Evolutionary conservation across 2,888 invertebrate species (phyloP).

Genomic region (Podotricha telesiphe): DNA sequence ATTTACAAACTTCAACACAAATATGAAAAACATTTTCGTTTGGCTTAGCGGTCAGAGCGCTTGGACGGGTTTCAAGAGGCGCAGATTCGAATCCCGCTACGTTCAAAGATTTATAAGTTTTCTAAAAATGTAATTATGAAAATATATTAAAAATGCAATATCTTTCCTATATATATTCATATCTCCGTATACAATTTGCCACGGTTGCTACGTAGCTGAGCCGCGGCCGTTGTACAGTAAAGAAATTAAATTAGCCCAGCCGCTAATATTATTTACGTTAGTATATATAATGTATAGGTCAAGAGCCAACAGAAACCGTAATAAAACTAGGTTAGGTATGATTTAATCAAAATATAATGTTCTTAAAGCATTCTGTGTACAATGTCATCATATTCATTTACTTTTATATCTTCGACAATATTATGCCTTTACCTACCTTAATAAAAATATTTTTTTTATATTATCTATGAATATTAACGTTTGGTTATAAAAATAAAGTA

Average conservation of each 20-base stretch:
- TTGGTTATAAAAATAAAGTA: neutral
- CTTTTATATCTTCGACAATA: too few relatives aligned
- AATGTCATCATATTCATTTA: too few relatives aligned
- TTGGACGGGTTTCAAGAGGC: too few relatives aligned
- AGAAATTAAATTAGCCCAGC: conserved; percentile 23
- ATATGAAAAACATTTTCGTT: too few relatives aligned
- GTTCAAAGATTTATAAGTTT: too few relatives aligned
- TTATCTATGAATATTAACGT: neutral
- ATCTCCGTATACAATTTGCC: neutral
- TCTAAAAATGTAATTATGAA: too few relatives aligned
- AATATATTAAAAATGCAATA: too few relatives aligned
- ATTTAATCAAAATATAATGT: neutral
- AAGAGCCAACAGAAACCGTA: conserved; percentile 35
- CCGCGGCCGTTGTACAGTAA: conserved; percentile 2
- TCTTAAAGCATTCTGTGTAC: neutral
- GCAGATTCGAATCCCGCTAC: too few relatives aligned
- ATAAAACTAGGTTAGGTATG: conserved; percentile 32
- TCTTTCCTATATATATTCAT: too few relatives aligned
- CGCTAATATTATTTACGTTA: neutral
- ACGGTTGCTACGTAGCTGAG: neutral
- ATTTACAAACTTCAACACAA: too few relatives aligned
- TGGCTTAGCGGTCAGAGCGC: too few relatives aligned
- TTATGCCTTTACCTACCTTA: too few relatives aligned
- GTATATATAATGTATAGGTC: conserved; percentile 20
- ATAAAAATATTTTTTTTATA: neutral